Conservation (phyloP, 2,888 invertebrate species). For the Hydrotaea diabolus region DNA sequence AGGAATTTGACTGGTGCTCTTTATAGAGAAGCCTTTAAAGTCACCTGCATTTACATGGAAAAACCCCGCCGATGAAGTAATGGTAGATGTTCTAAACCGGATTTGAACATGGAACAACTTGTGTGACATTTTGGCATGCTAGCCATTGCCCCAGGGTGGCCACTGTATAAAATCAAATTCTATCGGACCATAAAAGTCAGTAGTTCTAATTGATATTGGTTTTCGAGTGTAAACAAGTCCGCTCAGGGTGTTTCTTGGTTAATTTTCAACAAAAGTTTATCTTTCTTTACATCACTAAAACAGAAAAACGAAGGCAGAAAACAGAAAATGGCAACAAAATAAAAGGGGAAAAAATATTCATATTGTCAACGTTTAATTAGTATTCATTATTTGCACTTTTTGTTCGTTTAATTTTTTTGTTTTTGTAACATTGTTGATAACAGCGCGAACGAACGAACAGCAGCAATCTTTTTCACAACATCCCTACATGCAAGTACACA, state of each 20-base stretch:
- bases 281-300: constrained; percentile 36
- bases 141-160: too few relatives aligned
- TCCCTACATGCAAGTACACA: not conserved
- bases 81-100: too few relatives aligned
- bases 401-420: not conserved
- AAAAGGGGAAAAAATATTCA: constrained; percentile 42
- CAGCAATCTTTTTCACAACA: constrained; percentile 9
- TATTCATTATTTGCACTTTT: constrained; percentile 58
- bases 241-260: constrained; percentile 33
- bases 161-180: too few relatives aligned
- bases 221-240: constrained; percentile 29
- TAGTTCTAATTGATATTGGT: too few relatives aligned
- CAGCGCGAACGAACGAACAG: not conserved
- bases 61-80: too few relatives aligned
- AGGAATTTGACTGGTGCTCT: too few relatives aligned
- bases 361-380: constrained; percentile 65
- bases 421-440: not conserved
- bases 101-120: too few relatives aligned
- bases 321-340: constrained; percentile 53
- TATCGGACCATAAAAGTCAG: too few relatives aligned
- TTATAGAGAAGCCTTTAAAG: too few relatives aligned
- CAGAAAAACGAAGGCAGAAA: constrained; percentile 7
- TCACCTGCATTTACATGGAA: too few relatives aligned
- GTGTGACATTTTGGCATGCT: too few relatives aligned
- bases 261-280: constrained; percentile 53